phyloP scores from a whole-genome alignment of 2,113 vertebrate species.

The Felis catus region DNA sequence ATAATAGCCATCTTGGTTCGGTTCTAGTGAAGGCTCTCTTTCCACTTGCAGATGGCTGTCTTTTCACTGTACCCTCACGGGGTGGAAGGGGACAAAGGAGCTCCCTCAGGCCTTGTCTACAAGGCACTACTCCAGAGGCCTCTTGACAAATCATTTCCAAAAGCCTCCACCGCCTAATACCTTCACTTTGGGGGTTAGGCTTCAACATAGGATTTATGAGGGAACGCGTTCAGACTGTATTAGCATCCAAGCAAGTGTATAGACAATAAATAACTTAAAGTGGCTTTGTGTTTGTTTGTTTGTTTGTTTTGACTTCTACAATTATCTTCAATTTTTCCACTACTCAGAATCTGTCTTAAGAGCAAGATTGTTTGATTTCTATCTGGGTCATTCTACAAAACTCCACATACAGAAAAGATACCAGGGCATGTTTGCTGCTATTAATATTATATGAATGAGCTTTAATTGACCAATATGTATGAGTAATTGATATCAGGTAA shows the following conservation, averaged over 20 bases:
- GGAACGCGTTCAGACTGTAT: not conserved
- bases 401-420: not conserved
- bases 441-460: not conserved
- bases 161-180: not conserved
- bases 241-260: not conserved
- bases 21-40: not conserved
- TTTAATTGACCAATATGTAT: not conserved
- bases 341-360: not conserved
- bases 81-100: no score
- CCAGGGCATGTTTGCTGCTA: not conserved
- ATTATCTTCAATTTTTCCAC: not conserved
- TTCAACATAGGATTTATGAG: not conserved
- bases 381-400: not conserved
- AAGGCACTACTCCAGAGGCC: not conserved
- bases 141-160: not conserved
- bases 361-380: not conserved
- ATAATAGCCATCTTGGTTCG: not conserved
- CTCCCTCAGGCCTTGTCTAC: not conserved
- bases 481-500: not conserved
- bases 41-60: rapidly evolving
- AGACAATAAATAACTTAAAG: not conserved
- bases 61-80: not conserved
- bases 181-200: not conserved
- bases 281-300: not conserved
- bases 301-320: not conserved